Base-by-base conservation (phyloP, 2,888 invertebrate species). In the Hydrotaea cyrtoneurina region DNA sequence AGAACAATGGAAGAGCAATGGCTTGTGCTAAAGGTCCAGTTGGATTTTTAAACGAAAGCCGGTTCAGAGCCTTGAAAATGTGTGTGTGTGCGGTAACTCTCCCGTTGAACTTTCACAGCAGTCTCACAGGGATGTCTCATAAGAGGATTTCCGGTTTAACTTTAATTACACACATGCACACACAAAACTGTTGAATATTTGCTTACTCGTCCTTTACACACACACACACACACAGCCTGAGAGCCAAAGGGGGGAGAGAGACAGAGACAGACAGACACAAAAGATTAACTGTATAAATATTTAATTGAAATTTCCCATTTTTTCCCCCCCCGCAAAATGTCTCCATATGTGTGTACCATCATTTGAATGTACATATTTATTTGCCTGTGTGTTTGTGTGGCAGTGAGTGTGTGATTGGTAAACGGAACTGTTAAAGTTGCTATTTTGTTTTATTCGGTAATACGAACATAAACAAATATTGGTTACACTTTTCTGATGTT, bases 91-190 rank as follows among this genome's bases (percentile, higher is more conserved):
- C 3, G 31, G 31, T 31, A 31, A 4, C 31, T 4, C 39, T n/a
- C 7, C n/a, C n/a, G 15, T 50, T 50, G 50, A 50, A 21, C 55
- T 21, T 55, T 53, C 57, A 23, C n/a, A 17, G 5, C 17, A 5
- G 55, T 11, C 21, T 21, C 21, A 53, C 5, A 53, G n/a, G 53
- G n/a, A 11, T 57, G 26, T 1, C 59, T 15, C 26, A 10, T 69
- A 69, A 69, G 69, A 69, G 69, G 69, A 69, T 69, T 69, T 69
- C 69, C 69, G 46, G 21, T 8, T 69, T 46, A 46, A 69, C 69
- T 69, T 69, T 69, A 43, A 69, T 69, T 69, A 62, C 62, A 62
- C 26, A n/a, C n/a, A n/a, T n/a, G n/a, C 2, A 62, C 62, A 62
- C 26, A 31, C 31, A 31, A 31, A 31, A 0, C 62, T 15, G 62